Base-by-base conservation (phyloP, 2,888 invertebrate genomes). In the Nemapogon koenigi region DNA sequence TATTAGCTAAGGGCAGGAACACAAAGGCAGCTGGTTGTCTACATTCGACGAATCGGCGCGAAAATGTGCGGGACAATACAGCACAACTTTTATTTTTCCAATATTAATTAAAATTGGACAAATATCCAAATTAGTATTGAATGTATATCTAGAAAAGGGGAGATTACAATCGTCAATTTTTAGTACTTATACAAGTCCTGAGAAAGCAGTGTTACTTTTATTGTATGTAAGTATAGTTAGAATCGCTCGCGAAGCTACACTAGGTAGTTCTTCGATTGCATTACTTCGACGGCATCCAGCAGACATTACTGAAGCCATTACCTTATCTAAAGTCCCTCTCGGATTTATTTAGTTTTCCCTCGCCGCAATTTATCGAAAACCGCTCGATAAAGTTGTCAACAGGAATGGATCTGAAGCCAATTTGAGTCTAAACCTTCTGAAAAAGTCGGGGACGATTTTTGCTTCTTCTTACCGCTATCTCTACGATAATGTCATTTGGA, bases 261-360 rank as follows among this genome's bases (percentile, higher is more conserved):
- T 61, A 61, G 58, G 57, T 61, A 54, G 59, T 53, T 65, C 64
- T 62, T 57, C 66, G 71, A 76, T 73, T 73, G 75, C 78, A 75
- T 73, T 75, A 73, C 62, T 64, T n/a, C 61, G 57, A 58, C 56
- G 57, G 59, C 65, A 68, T 66, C 67, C 67, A 59, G 64, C 59
- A 73, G 71, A 70, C 76, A 75, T 75, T 75, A 75, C 72, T 63
- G 66, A 62, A 68, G 60, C 76, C 75, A 76, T 78, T 78, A 76
- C 78, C 76, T 78, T 78, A 78, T 78, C 76, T 78, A 70, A 78
- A 78, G 78, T 71, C 75, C 70, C 66, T 73, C 71, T 71, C 65
- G 75, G 75, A 78, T 76, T 78, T 75, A 78, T 76, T 76, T 76
- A 76, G 75, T 75, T 73, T 76, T 75, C 73, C 73, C 71, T 70